Evolutionary conservation across 2,888 invertebrate genomes (phyloP).

Genomic region (Drosophila stalkeri): DNA sequence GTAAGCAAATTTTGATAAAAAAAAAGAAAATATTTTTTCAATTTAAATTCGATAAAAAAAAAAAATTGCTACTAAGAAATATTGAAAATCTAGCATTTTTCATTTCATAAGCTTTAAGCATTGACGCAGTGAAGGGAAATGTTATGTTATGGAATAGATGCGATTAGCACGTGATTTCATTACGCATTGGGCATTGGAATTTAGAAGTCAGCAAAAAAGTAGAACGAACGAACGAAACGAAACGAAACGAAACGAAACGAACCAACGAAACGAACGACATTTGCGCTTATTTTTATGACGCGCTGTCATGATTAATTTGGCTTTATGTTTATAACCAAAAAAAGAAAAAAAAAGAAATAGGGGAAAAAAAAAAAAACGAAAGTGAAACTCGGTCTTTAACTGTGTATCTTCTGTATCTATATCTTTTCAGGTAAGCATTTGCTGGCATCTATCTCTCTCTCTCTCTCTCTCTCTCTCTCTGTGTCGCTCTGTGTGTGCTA

Average conservation of each 20-base stretch:
- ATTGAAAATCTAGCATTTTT: not conserved
- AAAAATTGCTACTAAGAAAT: not conserved
- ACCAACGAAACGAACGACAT: slow-evolving; percentile 9
- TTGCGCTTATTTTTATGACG: slow-evolving; percentile 48
- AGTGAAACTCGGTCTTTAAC: slow-evolving; percentile 29
- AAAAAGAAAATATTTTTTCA: not conserved
- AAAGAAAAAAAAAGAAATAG: not conserved
- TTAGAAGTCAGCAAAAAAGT: slow-evolving; percentile 28
- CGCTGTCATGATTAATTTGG: slow-evolving; percentile 65
- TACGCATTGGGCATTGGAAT: slow-evolving; percentile 29
- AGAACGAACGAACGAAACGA: not conserved
- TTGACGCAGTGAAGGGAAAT: not conserved
- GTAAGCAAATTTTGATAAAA: too few relatives aligned
- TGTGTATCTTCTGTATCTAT: slow-evolving; percentile 36
- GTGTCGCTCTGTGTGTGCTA: not conserved
- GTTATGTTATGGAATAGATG: slow-evolving; percentile 3
- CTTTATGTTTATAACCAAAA: slow-evolving; percentile 46
- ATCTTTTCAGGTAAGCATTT: slow-evolving; percentile 66
- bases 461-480: not conserved
- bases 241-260: not conserved
- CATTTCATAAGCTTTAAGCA: slow-evolving; percentile 4
- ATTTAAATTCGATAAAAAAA: not conserved
- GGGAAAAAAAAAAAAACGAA: not conserved
- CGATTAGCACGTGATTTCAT: slow-evolving; percentile 45
- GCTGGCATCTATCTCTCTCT: slow-evolving; percentile 12